Percentiles rank a stretch among this genome's conserved stretches.
Conservation (phyloP, 2,797 vertebrate genomes). For the Arremon brunneinucha region DNA sequence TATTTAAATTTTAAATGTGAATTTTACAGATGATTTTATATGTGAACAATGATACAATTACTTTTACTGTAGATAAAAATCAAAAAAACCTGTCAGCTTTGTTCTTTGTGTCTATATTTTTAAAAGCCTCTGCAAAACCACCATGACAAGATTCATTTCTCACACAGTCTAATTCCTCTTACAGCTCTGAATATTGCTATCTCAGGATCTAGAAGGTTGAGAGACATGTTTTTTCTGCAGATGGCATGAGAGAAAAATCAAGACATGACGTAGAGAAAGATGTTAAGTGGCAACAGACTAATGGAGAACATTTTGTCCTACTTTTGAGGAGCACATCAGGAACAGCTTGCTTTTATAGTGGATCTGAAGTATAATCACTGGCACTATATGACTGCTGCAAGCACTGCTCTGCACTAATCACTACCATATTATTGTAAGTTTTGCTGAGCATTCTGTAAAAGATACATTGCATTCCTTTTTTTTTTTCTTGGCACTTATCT, state of each 20-base stretch:
- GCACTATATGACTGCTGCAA: conserved; percentile 45
- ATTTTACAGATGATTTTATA: neutral
- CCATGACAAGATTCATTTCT: neutral
- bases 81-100: neutral
- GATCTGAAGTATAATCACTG: conserved; percentile 42
- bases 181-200: conserved; percentile 17
- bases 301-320: conserved; percentile 65
- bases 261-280: conserved; percentile 44
- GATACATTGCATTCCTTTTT: neutral
- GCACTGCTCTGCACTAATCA: conserved; percentile 45
- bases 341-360: conserved; percentile 58
- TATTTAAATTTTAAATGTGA: neutral
- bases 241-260: conserved; percentile 55
- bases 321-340: conserved; percentile 62
- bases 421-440: conserved; percentile 5
- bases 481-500: neutral
- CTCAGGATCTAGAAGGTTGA: conserved; percentile 46
- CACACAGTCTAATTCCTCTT: neutral
- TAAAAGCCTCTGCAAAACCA: neutral
- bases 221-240: conserved; percentile 54
- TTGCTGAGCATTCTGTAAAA: conserved; percentile 18
- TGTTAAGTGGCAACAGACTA: conserved; percentile 60
- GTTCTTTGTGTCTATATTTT: neutral
- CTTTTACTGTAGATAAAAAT: neutral
- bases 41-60: neutral